Evolutionary conservation across 2,888 invertebrate genomes (phyloP), one percentile per base, ranked within the genome.

Genomic region (Carpatolechia fugitivella): DNA sequence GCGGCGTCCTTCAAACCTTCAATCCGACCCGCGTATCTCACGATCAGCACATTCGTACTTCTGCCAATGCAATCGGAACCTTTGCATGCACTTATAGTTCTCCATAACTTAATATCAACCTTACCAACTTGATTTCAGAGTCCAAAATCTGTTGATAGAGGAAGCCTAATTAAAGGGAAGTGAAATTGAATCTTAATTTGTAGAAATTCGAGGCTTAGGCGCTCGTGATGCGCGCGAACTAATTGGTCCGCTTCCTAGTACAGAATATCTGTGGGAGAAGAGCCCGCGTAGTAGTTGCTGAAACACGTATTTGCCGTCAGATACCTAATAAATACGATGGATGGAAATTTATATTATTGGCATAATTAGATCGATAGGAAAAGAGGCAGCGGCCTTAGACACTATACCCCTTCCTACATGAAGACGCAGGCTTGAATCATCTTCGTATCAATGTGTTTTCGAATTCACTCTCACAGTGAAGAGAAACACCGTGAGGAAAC

Each of bases 21-120:
- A 30, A 55, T 51, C 36, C 16, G 68, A 74, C 64, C 67, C 64
- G 64, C 11, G 66, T 65, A 66, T 71, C 73, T 77, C 71, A 62
- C 66, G 60, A 72, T 72, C 72, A 74, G 68, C 70, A 69, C 72
- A 75, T 76, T 75, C 73, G 75, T 72, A 75, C 68, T 82, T 82
- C 81, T 74, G 70, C 75, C 77, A 74, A 81, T 80, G 83, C 75
- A 85, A 83, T 72, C 61, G 69, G 81, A 83, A 76, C 76, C 82
- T 66, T 62, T 60, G 57, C 57, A 67, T 72, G 68, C 67, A 67
- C 56, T 63, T 60, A 52, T 54, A 54, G n/a, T 35, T 1, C 1
- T 31, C 5, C 3, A 38, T 41, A 57, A 20, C 13, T 30, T 63
- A 68, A 70, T 64, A 58, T 66, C 62, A 65, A 66, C 72, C 66